A percentile compares a stretch with the other conserved stretches of the same genome.
phyloP scores from a whole-genome alignment of 2,888 invertebrate genomes.

The Rhagophthalmus giganteus region DNA sequence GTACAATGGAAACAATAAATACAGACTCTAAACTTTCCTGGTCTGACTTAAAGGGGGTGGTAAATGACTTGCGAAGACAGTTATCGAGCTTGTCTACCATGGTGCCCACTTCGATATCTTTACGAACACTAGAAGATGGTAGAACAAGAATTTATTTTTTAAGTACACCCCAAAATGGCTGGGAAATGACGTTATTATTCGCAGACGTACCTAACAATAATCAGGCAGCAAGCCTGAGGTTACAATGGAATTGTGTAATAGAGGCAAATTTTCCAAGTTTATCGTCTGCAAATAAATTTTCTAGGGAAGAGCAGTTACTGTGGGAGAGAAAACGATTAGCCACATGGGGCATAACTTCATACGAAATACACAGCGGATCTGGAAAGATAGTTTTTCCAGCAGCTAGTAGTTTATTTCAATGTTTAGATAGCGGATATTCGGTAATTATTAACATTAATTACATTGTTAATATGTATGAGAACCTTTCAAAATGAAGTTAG shows the following conservation, averaged over 20 bases:
- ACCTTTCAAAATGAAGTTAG: slow-evolving; percentile 17
- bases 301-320: slow-evolving; percentile 86
- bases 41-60: slow-evolving; percentile 79
- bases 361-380: slow-evolving; percentile 79
- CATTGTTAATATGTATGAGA: slow-evolving; percentile 1
- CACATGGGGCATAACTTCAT: slow-evolving; percentile 92
- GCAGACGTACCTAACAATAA: slow-evolving; percentile 75
- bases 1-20: slow-evolving; percentile 24
- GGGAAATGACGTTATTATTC: slow-evolving; percentile 87
- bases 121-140: slow-evolving; percentile 76
- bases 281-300: slow-evolving; percentile 63
- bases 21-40: slow-evolving; percentile 60
- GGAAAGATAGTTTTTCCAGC: slow-evolving; percentile 91
- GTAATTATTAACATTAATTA: slow-evolving; percentile 50
- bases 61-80: slow-evolving; percentile 78
- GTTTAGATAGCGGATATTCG: slow-evolving; percentile 72
- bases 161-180: slow-evolving; percentile 82
- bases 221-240: slow-evolving; percentile 58
- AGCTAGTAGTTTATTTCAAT: slow-evolving; percentile 84
- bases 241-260: slow-evolving; percentile 81
- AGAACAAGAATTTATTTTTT: slow-evolving; percentile 87
- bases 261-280: slow-evolving; percentile 74
- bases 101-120: slow-evolving; percentile 81
- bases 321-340: slow-evolving; percentile 91
- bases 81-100: slow-evolving; percentile 77